Percentiles rank a stretch among this genome's conserved stretches.
Conservation (phyloP, 2,113 vertebrate genomes). For the Microcebus jonahi region DNA sequence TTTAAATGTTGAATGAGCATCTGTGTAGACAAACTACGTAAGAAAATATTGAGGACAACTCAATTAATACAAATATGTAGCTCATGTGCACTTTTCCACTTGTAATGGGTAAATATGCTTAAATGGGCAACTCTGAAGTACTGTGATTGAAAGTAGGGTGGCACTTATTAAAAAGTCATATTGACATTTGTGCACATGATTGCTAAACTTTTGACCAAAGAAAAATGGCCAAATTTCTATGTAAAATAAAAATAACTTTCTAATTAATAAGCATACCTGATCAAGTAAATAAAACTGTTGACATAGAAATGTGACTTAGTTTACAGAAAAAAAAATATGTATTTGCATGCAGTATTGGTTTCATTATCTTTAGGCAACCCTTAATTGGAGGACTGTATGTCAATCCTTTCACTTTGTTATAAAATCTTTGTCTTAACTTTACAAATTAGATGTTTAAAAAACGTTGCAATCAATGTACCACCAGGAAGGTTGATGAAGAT, state of each 20-base stretch:
- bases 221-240: neutral
- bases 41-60: neutral
- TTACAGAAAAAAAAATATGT: constrained; percentile 66
- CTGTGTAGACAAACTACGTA: neutral
- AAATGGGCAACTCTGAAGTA: neutral
- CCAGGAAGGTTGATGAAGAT: constrained; percentile 4
- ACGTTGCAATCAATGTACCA: constrained; percentile 28
- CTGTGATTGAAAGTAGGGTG: neutral
- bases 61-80: neutral
- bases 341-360: constrained; percentile 44
- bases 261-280: neutral
- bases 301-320: constrained; percentile 70
- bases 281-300: constrained; percentile 31
- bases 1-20: neutral
- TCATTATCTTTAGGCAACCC: constrained; percentile 75
- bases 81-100: neutral
- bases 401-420: constrained; percentile 64
- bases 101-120: neutral
- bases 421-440: constrained; percentile 53
- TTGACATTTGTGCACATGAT: neutral
- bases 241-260: neutral
- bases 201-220: neutral
- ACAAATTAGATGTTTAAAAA: constrained; percentile 67
- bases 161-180: neutral
- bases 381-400: constrained; percentile 69